These are phyloP conservation scores for Lucilia cuprina DNA, from an alignment of 1,140 invertebrate species.

Conservation along the genomic window DNA sequence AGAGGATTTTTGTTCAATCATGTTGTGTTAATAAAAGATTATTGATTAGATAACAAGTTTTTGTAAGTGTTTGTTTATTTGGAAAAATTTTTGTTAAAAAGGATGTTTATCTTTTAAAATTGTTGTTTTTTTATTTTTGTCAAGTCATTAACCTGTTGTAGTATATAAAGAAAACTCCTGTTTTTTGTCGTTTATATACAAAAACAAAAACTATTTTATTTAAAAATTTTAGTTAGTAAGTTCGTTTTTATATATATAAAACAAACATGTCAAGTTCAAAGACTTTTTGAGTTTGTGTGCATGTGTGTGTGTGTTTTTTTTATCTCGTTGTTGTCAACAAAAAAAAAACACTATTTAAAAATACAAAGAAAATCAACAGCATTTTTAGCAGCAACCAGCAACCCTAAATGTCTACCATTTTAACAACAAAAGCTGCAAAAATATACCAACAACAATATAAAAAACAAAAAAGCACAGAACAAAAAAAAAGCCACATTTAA, in stretches of 20 bases:
- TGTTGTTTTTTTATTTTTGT: neutral
- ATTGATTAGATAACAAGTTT: too few species aligned
- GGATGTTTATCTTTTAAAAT: too few species aligned
- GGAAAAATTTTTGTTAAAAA: too few species aligned
- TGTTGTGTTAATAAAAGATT: too few species aligned
- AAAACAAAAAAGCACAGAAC: neutral
- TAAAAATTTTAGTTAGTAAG: too few species aligned
- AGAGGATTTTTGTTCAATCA: too few species aligned
- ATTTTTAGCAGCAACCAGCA: neutral
- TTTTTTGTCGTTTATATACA: neutral
- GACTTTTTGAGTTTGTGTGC: constrained; percentile 20
- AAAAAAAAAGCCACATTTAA: constrained; percentile 15
- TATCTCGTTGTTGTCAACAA: too few species aligned
- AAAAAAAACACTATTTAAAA: constrained; percentile 15
- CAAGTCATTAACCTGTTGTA: constrained; percentile 36
- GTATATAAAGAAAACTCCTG: neutral
- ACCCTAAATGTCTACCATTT: neutral
- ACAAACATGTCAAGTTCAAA: constrained; percentile 39
- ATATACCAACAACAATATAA: neutral
- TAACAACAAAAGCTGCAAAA: neutral
- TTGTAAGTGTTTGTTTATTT: too few species aligned
- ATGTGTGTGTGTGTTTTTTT: neutral
- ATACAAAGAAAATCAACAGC: constrained; percentile 19
- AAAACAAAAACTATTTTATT: neutral
- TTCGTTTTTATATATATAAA: neutral